These are phyloP conservation scores for Thymelicus acteon DNA, from an alignment of 2,888 invertebrate species.

Conservation along the genomic window DNA sequence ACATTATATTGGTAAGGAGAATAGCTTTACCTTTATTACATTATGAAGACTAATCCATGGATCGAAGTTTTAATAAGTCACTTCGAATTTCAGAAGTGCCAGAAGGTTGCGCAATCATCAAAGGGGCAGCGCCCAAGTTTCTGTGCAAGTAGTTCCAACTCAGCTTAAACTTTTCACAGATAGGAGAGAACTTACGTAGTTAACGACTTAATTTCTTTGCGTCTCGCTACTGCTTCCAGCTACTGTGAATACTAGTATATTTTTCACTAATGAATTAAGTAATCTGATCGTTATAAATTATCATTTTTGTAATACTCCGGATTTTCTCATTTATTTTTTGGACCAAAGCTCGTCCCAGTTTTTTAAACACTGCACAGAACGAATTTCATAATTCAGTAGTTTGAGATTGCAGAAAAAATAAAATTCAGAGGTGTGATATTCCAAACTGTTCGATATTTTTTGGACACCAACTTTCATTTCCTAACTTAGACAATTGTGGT, in stretches of 20 bases:
- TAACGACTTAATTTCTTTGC: constrained; percentile 20
- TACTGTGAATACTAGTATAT: constrained; percentile 5
- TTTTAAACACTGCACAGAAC: no score
- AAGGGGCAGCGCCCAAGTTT: constrained; percentile 26
- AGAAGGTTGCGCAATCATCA: constrained; percentile 23
- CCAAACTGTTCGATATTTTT: no score
- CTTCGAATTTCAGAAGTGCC: constrained; percentile 12
- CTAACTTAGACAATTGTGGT: no score
- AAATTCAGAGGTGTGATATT: no score
- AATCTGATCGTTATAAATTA: not conserved
- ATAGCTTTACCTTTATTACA: not conserved
- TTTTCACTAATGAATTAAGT: constrained; percentile 21
- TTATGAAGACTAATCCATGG: constrained; percentile 15
- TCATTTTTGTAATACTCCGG: no score
- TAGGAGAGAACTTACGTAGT: constrained; percentile 22
- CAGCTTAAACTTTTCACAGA: constrained; percentile 27
- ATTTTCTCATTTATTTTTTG: no score
- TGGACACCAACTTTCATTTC: no score
- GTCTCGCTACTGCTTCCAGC: not conserved
- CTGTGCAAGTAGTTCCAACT: constrained; percentile 25
- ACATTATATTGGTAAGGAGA: not conserved
- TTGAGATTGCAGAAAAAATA: no score
- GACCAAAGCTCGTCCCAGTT: no score
- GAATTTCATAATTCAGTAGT: no score
- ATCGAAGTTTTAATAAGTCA: constrained; percentile 28